Base-by-base conservation (phyloP, 2,113 vertebrate genomes). In the Clupea harengus region DNA sequence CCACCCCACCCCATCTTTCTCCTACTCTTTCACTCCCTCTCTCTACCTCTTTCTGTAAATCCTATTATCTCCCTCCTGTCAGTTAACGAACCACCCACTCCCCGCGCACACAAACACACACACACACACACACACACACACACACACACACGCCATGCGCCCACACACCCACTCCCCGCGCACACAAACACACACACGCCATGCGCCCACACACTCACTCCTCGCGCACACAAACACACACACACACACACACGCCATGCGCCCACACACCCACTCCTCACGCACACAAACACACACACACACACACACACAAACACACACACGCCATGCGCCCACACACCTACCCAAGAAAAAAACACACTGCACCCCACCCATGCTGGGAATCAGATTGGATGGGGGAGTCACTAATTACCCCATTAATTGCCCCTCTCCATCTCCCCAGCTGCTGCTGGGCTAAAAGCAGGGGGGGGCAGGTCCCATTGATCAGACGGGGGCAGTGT, bases 361-460 rank as follows among this genome's bases (percentile, higher is more conserved):
- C 85, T 52, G 85, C 88, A 90, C 64, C 84, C 52, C 6, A 75
- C 50, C 75, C 84, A 88, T 47, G 54, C 84, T 87, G 83, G 28
- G 89, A 90, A 89, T 90, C 85, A 86, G 87, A 91, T 88, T 90
- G 92, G 90, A 89, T 83, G 88, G 88, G 91, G 89, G 85, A 89
- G 91, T 91, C 89, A 88, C 87, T 94, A 94, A 95, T 95, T 93
- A 93, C 89, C 87, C 85, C 85, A 90, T 88, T 93, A 95, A 95
- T 94, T 93, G 92, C 91, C 91, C 60, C 83, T 90, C 88, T 93
- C 91, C 93, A 90, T 88, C 90, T 88, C 90, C 89, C 90, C 94
- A 95, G 93, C 94, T 95, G 94, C 92, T 93, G 87, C 84, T 32
- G 82, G 89, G 89, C 88, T 89, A 87, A 89, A 92, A 90, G 45